Conservation (phyloP, 2,888 invertebrate species). For the Ormyrus labotus region DNA sequence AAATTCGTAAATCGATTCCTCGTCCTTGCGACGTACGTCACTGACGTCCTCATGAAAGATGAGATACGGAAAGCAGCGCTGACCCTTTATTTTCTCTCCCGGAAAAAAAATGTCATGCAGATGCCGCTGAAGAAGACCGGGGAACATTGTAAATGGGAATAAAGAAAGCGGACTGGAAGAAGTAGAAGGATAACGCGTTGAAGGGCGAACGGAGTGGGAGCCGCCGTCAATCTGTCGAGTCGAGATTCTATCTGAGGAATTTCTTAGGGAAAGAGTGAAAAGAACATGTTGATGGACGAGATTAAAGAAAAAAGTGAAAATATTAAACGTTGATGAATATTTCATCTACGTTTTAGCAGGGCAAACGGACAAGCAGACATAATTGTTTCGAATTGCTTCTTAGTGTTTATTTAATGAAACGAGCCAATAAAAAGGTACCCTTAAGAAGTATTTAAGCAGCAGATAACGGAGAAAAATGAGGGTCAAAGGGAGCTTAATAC, state of each 20-base stretch:
- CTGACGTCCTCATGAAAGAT: neutral
- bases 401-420: neutral
- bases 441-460: no score
- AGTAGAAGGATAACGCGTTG: neutral
- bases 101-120: constrained; percentile 17
- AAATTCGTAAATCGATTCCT: constrained; percentile 6
- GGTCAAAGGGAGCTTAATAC: no score
- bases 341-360: neutral
- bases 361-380: neutral
- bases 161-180: neutral
- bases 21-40: neutral
- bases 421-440: neutral
- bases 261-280: constrained; percentile 3
- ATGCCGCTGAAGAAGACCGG: neutral
- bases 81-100: neutral
- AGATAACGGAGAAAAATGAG: no score
- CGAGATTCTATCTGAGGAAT: constrained; percentile 15
- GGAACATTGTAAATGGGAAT: constrained; percentile 11
- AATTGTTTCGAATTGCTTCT: constrained; percentile 6
- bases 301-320: neutral
- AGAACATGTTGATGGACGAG: constrained; percentile 1
- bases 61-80: constrained; percentile 3
- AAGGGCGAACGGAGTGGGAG: neutral
- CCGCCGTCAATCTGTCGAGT: constrained; percentile 24
- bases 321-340: constrained; percentile 5